A percentile compares a stretch with the other conserved stretches of the same genome.
These are phyloP conservation scores for Papilio demoleus DNA, from an alignment of 2,888 invertebrate genomes.

Conservation along the genomic window DNA sequence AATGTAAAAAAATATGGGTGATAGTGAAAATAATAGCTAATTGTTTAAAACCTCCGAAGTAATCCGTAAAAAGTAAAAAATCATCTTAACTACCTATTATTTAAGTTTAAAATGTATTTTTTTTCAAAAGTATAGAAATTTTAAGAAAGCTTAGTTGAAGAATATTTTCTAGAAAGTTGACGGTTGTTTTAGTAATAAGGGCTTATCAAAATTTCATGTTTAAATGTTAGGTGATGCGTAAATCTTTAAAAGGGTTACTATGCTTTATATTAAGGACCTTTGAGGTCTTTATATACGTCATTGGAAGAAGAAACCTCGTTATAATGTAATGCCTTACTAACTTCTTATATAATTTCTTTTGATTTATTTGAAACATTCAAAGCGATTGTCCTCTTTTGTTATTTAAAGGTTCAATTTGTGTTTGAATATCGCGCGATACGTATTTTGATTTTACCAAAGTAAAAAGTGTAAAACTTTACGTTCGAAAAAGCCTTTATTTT, in stretches of 20 bases:
- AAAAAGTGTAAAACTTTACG: not conserved
- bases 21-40: no score
- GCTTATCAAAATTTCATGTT: not conserved
- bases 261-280: not conserved
- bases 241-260: not conserved
- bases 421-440: no score
- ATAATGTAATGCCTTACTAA: not conserved
- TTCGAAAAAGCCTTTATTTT: constrained; percentile 5
- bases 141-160: no score
- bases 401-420: no score
- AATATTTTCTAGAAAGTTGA: not conserved
- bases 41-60: no score
- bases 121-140: no score
- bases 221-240: not conserved
- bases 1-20: no score
- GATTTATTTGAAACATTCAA: no score
- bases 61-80: no score
- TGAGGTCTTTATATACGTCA: not conserved
- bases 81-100: no score
- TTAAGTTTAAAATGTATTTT: no score
- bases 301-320: not conserved
- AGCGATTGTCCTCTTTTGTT: no score
- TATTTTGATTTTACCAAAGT: not conserved
- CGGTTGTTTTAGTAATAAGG: not conserved
- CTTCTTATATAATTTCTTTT: not conserved